phyloP scores from a whole-genome alignment of 2,113 vertebrate genomes.

The Ctenodactylus gundi region DNA sequence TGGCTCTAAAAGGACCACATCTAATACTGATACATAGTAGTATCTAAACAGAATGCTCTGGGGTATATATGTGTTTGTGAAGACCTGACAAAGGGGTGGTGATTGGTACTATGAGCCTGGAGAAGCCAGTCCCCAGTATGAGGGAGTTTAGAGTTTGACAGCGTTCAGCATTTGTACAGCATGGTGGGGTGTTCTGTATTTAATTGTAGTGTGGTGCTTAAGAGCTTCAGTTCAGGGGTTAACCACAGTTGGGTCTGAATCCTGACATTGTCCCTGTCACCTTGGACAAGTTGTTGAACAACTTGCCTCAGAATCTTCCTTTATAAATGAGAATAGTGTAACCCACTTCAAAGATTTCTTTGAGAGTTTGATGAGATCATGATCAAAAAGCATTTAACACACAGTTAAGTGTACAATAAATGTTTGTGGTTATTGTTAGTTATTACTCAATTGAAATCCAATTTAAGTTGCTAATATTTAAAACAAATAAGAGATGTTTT shows the following conservation, averaged over 20 bases:
- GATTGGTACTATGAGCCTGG: not conserved
- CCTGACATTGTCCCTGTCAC: not conserved
- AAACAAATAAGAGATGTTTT: not conserved
- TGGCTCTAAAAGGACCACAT: not conserved
- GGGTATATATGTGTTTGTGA: not conserved
- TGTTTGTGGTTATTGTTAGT: not conserved
- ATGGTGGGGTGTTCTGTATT: not conserved
- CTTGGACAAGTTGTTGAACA: not conserved
- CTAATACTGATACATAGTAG: not conserved
- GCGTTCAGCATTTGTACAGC: not conserved
- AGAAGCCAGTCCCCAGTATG: no score
- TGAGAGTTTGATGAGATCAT: not conserved
- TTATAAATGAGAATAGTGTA: not conserved
- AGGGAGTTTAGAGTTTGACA: not conserved
- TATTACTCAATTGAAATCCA: not conserved
- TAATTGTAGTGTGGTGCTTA: not conserved
- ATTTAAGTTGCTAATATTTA: not conserved
- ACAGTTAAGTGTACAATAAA: not conserved
- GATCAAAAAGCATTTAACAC: not conserved
- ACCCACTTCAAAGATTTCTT: not conserved
- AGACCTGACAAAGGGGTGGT: not conserved
- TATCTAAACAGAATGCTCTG: not conserved
- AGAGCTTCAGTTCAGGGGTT: not conserved
- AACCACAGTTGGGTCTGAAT: not conserved
- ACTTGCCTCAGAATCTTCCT: not conserved